These are phyloP conservation scores for Odontocerum albicorne DNA, from an alignment of 2,888 invertebrate species.

Conservation along the genomic window DNA sequence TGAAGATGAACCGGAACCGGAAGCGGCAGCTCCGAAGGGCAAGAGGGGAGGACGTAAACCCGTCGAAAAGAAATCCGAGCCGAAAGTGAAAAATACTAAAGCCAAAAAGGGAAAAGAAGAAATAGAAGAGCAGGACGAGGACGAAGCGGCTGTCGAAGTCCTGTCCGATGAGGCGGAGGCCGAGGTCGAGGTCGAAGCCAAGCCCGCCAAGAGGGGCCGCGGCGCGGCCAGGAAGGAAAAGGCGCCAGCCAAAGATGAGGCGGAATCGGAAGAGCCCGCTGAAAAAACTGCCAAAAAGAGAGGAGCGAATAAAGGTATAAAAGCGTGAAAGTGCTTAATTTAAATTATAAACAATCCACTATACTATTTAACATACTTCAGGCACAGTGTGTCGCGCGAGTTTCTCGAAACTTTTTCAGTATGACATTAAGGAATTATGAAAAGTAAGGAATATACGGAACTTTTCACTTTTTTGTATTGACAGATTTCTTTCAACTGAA, in stretches of 20 bases:
- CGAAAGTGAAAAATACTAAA: conserved; percentile 22
- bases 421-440: no score
- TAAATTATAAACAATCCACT: conserved; percentile 7
- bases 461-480: no score
- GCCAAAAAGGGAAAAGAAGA: conserved; percentile 20
- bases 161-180: conserved; percentile 23
- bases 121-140: no score
- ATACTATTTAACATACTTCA: no score
- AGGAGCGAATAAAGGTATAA: conserved; percentile 37
- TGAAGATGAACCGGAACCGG: conserved; percentile 35
- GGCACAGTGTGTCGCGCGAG: no score
- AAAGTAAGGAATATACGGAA: no score
- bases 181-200: conserved; percentile 37
- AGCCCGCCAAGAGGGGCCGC: conserved; percentile 39
- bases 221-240: conserved; percentile 39
- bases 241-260: conserved; percentile 41
- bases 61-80: conserved; percentile 38
- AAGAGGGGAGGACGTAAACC: conserved; percentile 39
- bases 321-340: conserved; percentile 29
- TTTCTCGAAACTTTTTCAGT: no score
- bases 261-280: conserved; percentile 36
- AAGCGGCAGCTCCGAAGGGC: conserved; percentile 22
- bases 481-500: no score
- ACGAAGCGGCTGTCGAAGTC: conserved; percentile 28
- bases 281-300: conserved; percentile 29